Evolutionary conservation across 2,888 invertebrate species (phyloP).

Genomic region (Onchidella celtica): DNA sequence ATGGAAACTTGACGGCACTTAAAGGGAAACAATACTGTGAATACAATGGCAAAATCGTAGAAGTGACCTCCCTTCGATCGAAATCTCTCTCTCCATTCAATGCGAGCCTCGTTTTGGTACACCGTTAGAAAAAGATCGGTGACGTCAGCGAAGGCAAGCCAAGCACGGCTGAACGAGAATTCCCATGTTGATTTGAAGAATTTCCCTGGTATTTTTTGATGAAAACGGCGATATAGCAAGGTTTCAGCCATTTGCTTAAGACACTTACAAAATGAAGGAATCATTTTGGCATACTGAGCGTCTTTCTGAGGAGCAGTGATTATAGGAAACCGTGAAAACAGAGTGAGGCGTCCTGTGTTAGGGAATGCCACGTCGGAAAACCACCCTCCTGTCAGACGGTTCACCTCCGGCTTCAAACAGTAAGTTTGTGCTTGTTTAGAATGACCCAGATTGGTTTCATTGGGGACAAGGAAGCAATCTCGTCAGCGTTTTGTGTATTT

Average conservation of each 20-base stretch:
- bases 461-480: background rate
- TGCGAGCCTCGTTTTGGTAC: constrained; percentile 37
- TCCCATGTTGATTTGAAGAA: constrained; percentile 43
- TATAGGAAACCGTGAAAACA: background rate
- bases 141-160: constrained; percentile 42
- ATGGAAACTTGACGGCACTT: too few relatives aligned
- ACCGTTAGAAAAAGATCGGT: constrained; percentile 43
- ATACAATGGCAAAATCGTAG: too few relatives aligned
- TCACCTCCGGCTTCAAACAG: constrained; percentile 47
- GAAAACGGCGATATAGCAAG: background rate
- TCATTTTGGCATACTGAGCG: background rate
- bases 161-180: constrained; percentile 28
- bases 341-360: constrained; percentile 30
- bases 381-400: constrained; percentile 48
- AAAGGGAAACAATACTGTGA: too few relatives aligned
- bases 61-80: too few relatives aligned
- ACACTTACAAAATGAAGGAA: constrained; percentile 12
- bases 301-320: background rate
- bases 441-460: constrained; percentile 5
- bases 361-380: constrained; percentile 53
- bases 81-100: background rate
- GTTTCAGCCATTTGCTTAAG: background rate
- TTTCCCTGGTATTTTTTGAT: constrained; percentile 40
- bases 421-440: constrained; percentile 29
- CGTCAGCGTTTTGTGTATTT: background rate